A percentile compares a stretch with the other conserved stretches of the same genome.
Evolutionary conservation across 1,140 invertebrate species (phyloP).

Genomic region (Artemia franciscana): DNA sequence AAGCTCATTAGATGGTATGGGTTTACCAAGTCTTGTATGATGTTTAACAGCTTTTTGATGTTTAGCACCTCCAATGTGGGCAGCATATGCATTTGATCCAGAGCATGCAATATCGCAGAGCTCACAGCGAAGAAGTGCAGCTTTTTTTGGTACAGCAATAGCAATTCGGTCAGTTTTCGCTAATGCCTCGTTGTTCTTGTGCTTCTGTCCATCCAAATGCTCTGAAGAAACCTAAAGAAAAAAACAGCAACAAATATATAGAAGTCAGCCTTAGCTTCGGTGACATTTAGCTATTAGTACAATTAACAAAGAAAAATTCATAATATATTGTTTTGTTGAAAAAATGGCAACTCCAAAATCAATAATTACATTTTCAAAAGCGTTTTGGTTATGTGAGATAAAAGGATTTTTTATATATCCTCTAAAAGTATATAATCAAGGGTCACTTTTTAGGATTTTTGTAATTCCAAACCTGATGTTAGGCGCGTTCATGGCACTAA

Average conservation of each 20-base stretch:
- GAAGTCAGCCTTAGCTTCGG: neutral
- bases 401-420: no score
- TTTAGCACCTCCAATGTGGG: conserved; percentile 88
- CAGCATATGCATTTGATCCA: conserved; percentile 87
- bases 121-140: conserved; percentile 24
- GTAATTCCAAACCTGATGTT: no score
- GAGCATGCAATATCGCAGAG: conserved; percentile 95
- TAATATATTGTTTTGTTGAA: no score
- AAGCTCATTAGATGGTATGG: conserved; percentile 81
- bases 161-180: conserved; percentile 36
- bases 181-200: conserved; percentile 91
- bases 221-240: conserved; percentile 63
- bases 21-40: conserved; percentile 88
- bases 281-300: neutral
- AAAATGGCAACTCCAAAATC: no score
- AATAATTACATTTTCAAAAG: no score
- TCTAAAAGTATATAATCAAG: no score
- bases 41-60: conserved; percentile 78
- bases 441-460: no score
- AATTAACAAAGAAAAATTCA: no score
- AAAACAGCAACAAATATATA: conserved; percentile 9
- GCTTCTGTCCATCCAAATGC: conserved; percentile 90
- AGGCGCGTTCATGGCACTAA: no score
- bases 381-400: no score
- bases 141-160: conserved; percentile 19